Percentiles rank a stretch among this genome's conserved stretches.
Evolutionary conservation across 2,113 vertebrate species (phyloP).

Genomic region (Rhynchomys soricoides): DNA sequence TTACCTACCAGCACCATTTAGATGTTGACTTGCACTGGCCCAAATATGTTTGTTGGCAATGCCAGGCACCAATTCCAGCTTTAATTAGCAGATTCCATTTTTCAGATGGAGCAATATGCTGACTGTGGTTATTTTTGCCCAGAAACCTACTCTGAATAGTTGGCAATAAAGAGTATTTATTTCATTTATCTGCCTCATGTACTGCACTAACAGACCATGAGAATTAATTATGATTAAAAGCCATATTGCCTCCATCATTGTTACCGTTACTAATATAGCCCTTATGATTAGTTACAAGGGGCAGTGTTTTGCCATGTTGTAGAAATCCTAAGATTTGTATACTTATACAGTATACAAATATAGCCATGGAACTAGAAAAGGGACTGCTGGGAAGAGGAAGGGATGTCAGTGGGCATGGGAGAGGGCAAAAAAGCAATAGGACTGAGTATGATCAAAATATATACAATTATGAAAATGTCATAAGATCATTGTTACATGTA

Average conservation of each 20-base stretch:
- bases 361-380: background rate
- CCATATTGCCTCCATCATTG: background rate
- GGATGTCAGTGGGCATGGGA: background rate
- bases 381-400: background rate
- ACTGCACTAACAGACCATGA: background rate
- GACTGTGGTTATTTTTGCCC: background rate
- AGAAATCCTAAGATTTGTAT: background rate
- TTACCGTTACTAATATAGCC: background rate
- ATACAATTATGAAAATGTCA: background rate
- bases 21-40: background rate
- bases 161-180: background rate
- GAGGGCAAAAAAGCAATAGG: background rate
- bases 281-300: background rate
- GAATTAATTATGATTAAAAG: background rate
- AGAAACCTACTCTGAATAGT: constrained; percentile 4
- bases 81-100: constrained; percentile 8
- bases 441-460: background rate
- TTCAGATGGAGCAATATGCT: background rate
- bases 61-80: background rate
- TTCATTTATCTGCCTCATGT: background rate
- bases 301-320: background rate
- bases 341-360: background rate
- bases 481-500: background rate
- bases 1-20: background rate
- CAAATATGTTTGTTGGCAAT: background rate